Conservation (phyloP, 2,797 vertebrate species). For the Pygocentrus nattereri region DNA sequence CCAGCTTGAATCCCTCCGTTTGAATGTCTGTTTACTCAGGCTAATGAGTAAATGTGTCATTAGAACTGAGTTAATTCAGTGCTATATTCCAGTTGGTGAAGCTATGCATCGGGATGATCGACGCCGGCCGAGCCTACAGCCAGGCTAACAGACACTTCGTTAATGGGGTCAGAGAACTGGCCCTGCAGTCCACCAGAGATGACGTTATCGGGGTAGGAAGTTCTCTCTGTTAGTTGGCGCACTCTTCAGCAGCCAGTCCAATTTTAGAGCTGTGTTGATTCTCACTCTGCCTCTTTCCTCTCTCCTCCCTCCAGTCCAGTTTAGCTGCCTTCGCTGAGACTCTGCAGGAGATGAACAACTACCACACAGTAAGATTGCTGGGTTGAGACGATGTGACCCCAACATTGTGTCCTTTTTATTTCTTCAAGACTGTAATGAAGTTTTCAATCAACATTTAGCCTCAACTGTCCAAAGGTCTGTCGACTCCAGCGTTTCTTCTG, state of each 20-base stretch:
- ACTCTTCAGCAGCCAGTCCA: too few relatives aligned
- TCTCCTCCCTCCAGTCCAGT: conserved; percentile 81
- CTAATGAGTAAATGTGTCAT: too few relatives aligned
- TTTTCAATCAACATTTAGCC: too few relatives aligned
- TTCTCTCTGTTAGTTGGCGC: too few relatives aligned
- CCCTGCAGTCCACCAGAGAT: conserved; percentile 85
- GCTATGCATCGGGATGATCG: conserved; percentile 87
- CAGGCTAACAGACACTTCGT: conserved; percentile 88
- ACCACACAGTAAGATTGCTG: conserved; percentile 87
- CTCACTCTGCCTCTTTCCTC: conserved; percentile 15
- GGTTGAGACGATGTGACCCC: too few relatives aligned
- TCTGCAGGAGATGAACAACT: conserved; percentile 97
- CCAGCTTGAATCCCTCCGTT: too few relatives aligned
- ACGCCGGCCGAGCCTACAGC: conserved; percentile 86
- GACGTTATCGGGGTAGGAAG: conserved; percentile 81
- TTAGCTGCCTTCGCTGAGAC: conserved; percentile 95
- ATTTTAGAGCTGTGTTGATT: not conserved
- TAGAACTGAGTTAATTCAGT: too few relatives aligned
- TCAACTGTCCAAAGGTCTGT: too few relatives aligned
- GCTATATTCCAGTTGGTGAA: conserved; percentile 87
- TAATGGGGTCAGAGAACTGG: conserved; percentile 85
- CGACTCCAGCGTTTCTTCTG: too few relatives aligned
- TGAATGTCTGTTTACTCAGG: too few relatives aligned
- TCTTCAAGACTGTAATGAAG: too few relatives aligned
- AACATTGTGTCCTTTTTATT: too few relatives aligned